These are phyloP conservation scores for Clavelina lepadiformis DNA, from an alignment of 23 tunicate genomes.

Conservation along the genomic window DNA sequence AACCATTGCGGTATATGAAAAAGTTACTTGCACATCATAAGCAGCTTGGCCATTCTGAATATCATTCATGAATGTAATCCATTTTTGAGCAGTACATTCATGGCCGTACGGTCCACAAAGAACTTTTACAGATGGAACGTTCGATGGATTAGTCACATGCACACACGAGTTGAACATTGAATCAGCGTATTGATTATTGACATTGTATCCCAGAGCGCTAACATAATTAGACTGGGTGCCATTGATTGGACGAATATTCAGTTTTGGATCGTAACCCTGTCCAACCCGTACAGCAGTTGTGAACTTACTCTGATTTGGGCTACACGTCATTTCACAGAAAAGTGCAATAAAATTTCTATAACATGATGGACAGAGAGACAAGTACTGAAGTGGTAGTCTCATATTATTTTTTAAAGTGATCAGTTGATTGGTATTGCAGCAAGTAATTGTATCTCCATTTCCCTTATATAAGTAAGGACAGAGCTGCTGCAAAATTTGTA, in stretches of 20 bases:
- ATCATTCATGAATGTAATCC: constrained; percentile 73
- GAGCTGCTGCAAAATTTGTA: constrained; percentile 58
- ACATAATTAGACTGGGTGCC: too few relatives aligned
- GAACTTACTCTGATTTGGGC: constrained; percentile 76
- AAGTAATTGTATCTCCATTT: constrained; percentile 57
- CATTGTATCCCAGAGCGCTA: constrained; percentile 40
- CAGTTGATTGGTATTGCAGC: constrained; percentile 82
- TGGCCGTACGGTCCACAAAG: constrained; percentile 86
- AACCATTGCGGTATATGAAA: constrained; percentile 6
- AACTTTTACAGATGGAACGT: constrained; percentile 49
- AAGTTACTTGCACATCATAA: constrained; percentile 60
- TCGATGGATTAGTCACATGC: constrained; percentile 72
- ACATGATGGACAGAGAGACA: constrained; percentile 92
- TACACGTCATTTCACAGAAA: constrained; percentile 91
- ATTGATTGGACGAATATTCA: too few relatives aligned
- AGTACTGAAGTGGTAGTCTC: constrained; percentile 73
- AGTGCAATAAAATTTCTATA: constrained; percentile 74
- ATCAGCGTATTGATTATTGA: constrained; percentile 59
- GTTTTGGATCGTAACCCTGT: too few relatives aligned
- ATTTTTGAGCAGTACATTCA: constrained; percentile 70
- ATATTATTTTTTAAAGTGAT: constrained; percentile 54
- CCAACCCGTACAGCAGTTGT: too few relatives aligned
- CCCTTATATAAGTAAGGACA: constrained; percentile 83
- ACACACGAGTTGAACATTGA: constrained; percentile 77
- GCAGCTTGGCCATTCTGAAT: constrained; percentile 70